A percentile compares a stretch with the other conserved stretches of the same genome.
These are phyloP conservation scores for Lepidochrysops patricia DNA, from an alignment of 2,888 invertebrate genomes.

Conservation along the genomic window DNA sequence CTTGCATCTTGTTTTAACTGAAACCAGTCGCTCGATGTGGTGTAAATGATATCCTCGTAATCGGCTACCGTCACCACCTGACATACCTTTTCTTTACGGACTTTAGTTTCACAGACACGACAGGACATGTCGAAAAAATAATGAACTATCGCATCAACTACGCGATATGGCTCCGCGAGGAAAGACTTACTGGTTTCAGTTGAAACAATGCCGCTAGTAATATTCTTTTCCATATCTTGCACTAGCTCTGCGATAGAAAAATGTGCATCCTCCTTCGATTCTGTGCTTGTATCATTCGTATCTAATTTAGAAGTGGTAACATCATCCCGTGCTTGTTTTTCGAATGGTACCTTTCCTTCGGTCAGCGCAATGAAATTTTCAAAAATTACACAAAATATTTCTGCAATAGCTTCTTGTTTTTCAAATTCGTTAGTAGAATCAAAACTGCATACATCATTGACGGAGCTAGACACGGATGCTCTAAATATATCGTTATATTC, in stretches of 20 bases:
- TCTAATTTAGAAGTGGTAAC: slow-evolving; percentile 17
- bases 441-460: slow-evolving; percentile 42
- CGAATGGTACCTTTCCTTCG: slow-evolving; percentile 14
- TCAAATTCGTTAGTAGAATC: slow-evolving; percentile 63
- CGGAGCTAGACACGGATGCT: slow-evolving; percentile 30
- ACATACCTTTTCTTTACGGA: neutral
- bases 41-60: slow-evolving; percentile 53
- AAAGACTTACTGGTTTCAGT: slow-evolving; percentile 45
- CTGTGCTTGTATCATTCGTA: slow-evolving; percentile 12
- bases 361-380: slow-evolving; percentile 35
- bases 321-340: neutral
- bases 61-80: slow-evolving; percentile 56
- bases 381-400: slow-evolving; percentile 41
- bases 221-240: slow-evolving; percentile 40
- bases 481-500: slow-evolving; percentile 22
- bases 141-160: slow-evolving; percentile 52
- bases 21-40: slow-evolving; percentile 40
- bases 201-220: slow-evolving; percentile 38
- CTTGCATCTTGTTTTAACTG: slow-evolving; percentile 14
- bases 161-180: slow-evolving; percentile 32
- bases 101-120: slow-evolving; percentile 34
- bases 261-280: slow-evolving; percentile 22
- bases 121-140: slow-evolving; percentile 49
- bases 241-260: slow-evolving; percentile 56
- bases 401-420: slow-evolving; percentile 50